Evolutionary conservation across 2,888 invertebrate genomes (phyloP), one percentile per base, ranked within the genome.

Genomic region (Heliconius ismenius): DNA sequence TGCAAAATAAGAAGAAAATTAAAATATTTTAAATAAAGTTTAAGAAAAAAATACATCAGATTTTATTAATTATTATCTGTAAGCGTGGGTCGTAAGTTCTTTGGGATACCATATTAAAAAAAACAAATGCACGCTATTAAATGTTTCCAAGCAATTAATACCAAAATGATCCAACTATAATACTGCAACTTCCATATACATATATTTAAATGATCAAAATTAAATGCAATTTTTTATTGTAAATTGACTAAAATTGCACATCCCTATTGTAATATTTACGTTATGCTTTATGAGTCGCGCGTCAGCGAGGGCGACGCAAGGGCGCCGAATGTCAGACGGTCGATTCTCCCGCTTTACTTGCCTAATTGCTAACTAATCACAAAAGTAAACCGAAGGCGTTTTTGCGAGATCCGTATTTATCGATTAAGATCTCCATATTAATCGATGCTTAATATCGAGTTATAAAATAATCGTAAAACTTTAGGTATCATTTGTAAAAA

Each of bases 251-350:
- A 77, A 73, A 77, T 75, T 74, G 79, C 75, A 76, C 78, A 75
- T 58, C 73, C 78, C 75, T 74, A 77, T 67, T 65, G 60, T 68
- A 79, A 76, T 72, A 76, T 73, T 78, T 76, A 76, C 74, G 76
- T 72, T 78, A 77, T 78, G 75, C 77, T 79, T 77, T 79, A 75
- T 80, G 78, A 79, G 81, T 76, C 54, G 76, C 74, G 79, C 80
- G 76, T 81, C 78, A 79, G 76, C 69, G 81, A 80, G 83, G 81
- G 81, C 86, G 84, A 76, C 77, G 82, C 90, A 91, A 92, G 91
- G 92, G 86, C 92, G 85, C 77, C 73, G 85, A 91, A 91, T 90
- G 91, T 91, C 92, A 91, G 87, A 86, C 89, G 87, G 90, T 88
- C 89, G 88, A 86, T 87, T 89, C 89, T 88, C 89, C 87, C 90